phyloP scores from a whole-genome alignment of 64 coral and sea anemone species.

The Porites australiensis region DNA sequence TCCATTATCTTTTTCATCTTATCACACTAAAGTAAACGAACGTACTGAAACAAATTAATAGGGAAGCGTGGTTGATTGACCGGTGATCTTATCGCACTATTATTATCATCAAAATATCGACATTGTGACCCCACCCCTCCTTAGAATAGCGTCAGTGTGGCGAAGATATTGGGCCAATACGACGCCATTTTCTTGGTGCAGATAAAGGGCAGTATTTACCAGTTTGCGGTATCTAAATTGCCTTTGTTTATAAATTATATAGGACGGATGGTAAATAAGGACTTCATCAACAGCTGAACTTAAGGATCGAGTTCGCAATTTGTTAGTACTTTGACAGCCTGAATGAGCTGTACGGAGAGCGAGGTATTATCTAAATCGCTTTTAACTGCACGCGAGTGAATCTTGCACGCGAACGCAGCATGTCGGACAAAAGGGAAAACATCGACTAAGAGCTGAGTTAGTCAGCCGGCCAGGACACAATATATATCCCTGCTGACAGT shows the following conservation, averaged over 20 bases:
- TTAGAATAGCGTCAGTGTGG: background rate
- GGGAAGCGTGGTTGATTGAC: background rate
- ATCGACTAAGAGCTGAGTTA: too few species aligned
- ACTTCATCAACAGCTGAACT: background rate
- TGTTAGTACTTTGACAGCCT: background rate
- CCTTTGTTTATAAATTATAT: background rate
- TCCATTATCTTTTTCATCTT: conserved; percentile 1
- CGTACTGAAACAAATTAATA: conserved; percentile 18
- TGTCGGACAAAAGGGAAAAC: too few species aligned
- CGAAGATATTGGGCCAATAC: conserved; percentile 6
- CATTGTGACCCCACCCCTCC: background rate
- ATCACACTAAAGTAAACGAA: background rate
- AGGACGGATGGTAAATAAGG: conserved; percentile 12
- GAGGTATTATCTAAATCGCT: background rate
- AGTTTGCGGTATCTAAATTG: background rate
- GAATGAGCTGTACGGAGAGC: background rate
- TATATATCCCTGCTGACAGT: too few species aligned
- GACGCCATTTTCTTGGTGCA: background rate
- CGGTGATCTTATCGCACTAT: background rate
- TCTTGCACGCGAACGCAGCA: background rate
- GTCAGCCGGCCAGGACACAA: too few species aligned
- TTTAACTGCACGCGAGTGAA: background rate
- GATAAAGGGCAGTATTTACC: conserved; percentile 18
- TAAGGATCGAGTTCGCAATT: background rate
- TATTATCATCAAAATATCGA: background rate